Conservation (phyloP, 2,113 vertebrate genomes). For the Gopherus evgoodei region DNA sequence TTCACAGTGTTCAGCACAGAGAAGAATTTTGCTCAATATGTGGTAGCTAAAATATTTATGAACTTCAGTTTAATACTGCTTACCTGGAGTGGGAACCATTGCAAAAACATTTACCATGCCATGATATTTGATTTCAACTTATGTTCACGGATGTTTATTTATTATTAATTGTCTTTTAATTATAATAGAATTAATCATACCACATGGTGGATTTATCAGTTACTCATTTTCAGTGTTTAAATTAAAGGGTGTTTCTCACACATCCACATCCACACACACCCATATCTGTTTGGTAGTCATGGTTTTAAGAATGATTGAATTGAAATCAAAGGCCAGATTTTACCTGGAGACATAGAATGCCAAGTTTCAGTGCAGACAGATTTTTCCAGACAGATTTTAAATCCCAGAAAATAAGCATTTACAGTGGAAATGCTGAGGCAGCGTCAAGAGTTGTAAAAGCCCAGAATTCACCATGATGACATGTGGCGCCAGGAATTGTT, state of each 20-base stretch:
- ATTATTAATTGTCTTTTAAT: conserved; percentile 44
- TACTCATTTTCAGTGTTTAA: conserved; percentile 22
- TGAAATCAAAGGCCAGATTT: neutral
- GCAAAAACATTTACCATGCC: conserved; percentile 7
- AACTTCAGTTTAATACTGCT: conserved; percentile 19
- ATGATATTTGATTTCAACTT: neutral
- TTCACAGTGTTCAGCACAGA: neutral
- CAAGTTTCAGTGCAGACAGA: neutral
- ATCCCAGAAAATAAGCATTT: conserved; percentile 3
- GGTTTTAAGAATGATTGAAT: conserved; percentile 14
- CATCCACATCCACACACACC: neutral
- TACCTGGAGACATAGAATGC: conserved; percentile 1
- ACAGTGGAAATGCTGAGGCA: conserved; percentile 40
- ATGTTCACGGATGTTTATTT: conserved; percentile 21
- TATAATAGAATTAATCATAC: conserved; percentile 44
- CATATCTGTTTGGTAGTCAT: conserved; percentile 27
- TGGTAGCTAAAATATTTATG: conserved; percentile 6
- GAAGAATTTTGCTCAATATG: neutral
- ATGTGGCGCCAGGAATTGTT: conserved; percentile 34
- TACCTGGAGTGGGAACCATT: conserved; percentile 31
- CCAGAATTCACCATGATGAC: neutral
- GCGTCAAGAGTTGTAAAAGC: conserved; percentile 27
- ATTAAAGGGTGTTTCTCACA: neutral
- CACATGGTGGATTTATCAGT: conserved; percentile 48
- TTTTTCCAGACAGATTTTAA: conserved; percentile 29